Conservation (phyloP, 2,888 invertebrate species). For the Eupithecia abbreviata region DNA sequence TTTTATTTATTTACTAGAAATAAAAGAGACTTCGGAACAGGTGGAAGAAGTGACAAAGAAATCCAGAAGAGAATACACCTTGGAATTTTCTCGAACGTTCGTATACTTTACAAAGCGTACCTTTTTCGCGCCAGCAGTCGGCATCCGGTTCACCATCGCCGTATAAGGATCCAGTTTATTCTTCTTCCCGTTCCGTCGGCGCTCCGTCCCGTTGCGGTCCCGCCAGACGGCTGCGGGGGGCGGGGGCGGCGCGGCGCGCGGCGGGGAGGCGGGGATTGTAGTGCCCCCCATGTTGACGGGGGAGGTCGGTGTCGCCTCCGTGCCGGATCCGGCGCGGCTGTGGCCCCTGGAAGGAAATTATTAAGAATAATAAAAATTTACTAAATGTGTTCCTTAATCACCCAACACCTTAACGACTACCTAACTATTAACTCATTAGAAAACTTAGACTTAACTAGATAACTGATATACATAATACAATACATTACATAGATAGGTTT, state of each 20-base stretch:
- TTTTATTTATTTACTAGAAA: too few relatives aligned
- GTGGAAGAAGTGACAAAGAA: too few relatives aligned
- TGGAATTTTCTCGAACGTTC: too few relatives aligned
- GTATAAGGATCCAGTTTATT: slow-evolving; percentile 69
- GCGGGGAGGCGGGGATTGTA: slow-evolving; percentile 34
- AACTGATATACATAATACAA: too few relatives aligned
- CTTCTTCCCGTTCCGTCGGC: slow-evolving; percentile 67
- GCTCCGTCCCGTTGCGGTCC: slow-evolving; percentile 62
- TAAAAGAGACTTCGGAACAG: too few relatives aligned
- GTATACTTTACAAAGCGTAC: slow-evolving; percentile 38
- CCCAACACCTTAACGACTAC: too few relatives aligned
- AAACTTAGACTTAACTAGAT: too few relatives aligned
- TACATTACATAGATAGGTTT: too few relatives aligned
- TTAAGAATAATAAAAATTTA: too few relatives aligned
- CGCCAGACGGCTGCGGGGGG: slow-evolving; percentile 47
- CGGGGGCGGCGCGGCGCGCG: slow-evolving; percentile 24
- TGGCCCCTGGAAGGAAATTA: slow-evolving; percentile 62
- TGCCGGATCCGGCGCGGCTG: slow-evolving; percentile 68
- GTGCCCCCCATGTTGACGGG: slow-evolving; percentile 35
- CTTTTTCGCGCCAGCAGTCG: slow-evolving; percentile 76
- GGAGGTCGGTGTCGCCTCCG: slow-evolving; percentile 61
- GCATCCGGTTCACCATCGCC: slow-evolving; percentile 73
- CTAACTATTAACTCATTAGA: too few relatives aligned
- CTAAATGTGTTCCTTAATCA: too few relatives aligned
- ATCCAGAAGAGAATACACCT: too few relatives aligned